These are phyloP conservation scores for Platygyra sinensis DNA, from an alignment of 64 coral and sea anemone genomes.

Conservation along the genomic window DNA sequence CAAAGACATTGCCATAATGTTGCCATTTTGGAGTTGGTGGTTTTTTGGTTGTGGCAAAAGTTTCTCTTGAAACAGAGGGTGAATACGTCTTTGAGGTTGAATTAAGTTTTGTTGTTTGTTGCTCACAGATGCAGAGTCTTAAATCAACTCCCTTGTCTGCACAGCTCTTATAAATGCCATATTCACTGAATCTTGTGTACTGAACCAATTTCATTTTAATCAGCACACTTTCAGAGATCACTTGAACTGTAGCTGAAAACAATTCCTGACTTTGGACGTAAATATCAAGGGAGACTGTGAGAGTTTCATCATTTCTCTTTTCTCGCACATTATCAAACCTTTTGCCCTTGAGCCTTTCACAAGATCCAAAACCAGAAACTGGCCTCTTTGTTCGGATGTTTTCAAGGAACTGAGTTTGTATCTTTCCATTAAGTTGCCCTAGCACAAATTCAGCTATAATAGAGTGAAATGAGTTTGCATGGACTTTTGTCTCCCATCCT, in stretches of 20 bases:
- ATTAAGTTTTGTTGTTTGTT: neutral
- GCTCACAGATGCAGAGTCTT: constrained; percentile 61
- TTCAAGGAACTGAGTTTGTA: constrained; percentile 37
- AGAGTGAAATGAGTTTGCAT: constrained; percentile 47
- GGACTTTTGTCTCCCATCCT: constrained; percentile 55
- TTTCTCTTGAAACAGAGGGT: neutral
- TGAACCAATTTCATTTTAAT: constrained; percentile 50
- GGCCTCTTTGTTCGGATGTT: neutral
- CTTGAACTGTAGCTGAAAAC: constrained; percentile 38
- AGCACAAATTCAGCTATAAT: constrained; percentile 66
- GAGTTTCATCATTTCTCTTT: constrained; percentile 9
- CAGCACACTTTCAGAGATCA: constrained; percentile 3
- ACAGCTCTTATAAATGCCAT: constrained; percentile 60
- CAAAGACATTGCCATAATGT: constrained; percentile 16
- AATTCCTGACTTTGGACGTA: constrained; percentile 25
- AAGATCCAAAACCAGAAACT: constrained; percentile 48
- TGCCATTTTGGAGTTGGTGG: neutral
- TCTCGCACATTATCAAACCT: constrained; percentile 50
- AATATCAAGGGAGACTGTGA: constrained; percentile 30
- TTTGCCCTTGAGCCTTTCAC: constrained; percentile 31
- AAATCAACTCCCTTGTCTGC: constrained; percentile 46
- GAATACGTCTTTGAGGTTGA: neutral
- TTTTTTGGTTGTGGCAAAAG: neutral
- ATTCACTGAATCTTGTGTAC: constrained; percentile 43
- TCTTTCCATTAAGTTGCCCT: constrained; percentile 58